Evolutionary conservation across 1,140 invertebrate species (phyloP).

Genomic region (Philotrypesis tridentata): DNA sequence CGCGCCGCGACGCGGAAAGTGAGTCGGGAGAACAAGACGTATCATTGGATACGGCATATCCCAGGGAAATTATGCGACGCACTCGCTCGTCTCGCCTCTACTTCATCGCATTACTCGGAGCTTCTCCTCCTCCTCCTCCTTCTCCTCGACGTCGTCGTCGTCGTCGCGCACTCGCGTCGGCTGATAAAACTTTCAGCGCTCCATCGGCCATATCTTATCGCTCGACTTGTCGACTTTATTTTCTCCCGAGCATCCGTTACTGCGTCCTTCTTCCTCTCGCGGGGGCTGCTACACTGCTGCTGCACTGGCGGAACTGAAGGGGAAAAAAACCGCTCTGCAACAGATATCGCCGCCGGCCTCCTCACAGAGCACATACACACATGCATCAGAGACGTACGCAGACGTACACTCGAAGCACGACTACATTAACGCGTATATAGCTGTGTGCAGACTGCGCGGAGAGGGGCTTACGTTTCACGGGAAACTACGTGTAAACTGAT

Average conservation of each 20-base stretch:
- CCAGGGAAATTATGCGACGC: background rate
- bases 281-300: background rate
- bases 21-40: too few species aligned
- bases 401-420: too few species aligned
- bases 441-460: background rate
- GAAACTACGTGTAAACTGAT: conserved; percentile 40
- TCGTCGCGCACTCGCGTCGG: too few species aligned
- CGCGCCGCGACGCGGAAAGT: too few species aligned
- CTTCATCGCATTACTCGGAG: conserved; percentile 16
- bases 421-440: background rate
- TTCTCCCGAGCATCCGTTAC: background rate
- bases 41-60: too few species aligned
- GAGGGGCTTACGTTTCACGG: background rate
- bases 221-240: conserved; percentile 14
- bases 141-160: too few species aligned
- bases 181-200: conserved; percentile 42
- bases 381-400: background rate
- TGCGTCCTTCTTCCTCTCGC: too few species aligned
- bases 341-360: too few species aligned
- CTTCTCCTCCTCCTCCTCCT: too few species aligned
- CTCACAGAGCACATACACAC: too few species aligned
- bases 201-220: conserved; percentile 33
- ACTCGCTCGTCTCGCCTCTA: background rate
- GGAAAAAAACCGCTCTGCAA: background rate
- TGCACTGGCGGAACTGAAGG: background rate